Conservation (phyloP, 2,797 vertebrate species). For the Ptychobarbus kaznakovi region DNA sequence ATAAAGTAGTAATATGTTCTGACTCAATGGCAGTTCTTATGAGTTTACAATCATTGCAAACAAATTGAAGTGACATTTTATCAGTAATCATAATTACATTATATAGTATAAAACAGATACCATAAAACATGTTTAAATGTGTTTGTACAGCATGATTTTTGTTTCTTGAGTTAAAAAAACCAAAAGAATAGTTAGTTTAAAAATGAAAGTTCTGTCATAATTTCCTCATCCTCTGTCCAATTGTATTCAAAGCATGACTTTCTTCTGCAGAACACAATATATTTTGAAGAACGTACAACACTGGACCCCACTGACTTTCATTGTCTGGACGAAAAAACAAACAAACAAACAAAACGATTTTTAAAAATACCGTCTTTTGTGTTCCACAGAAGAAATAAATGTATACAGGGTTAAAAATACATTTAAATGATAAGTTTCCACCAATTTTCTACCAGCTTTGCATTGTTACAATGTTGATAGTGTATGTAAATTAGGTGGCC, state of each 20-base stretch:
- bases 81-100: not conserved
- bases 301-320: no score
- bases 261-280: no score
- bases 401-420: no score
- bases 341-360: no score
- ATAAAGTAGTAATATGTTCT: not conserved
- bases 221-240: no score
- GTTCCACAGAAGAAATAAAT: no score
- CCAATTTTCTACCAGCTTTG: no score
- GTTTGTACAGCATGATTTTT: not conserved
- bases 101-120: not conserved
- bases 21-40: not conserved
- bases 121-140: not conserved
- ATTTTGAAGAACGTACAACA: no score
- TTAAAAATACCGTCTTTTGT: no score
- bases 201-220: not conserved
- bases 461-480: not conserved
- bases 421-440: no score
- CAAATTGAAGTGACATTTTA: not conserved
- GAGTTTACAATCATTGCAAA: not conserved
- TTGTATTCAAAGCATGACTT: no score
- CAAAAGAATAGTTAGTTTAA: not conserved
- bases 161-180: not conserved
- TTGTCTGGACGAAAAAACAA: no score
- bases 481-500: not conserved